Evolutionary conservation across 2,797 vertebrate genomes (phyloP), one percentile per base, ranked within the genome.

Genomic region (Amphiprion clarkii): DNA sequence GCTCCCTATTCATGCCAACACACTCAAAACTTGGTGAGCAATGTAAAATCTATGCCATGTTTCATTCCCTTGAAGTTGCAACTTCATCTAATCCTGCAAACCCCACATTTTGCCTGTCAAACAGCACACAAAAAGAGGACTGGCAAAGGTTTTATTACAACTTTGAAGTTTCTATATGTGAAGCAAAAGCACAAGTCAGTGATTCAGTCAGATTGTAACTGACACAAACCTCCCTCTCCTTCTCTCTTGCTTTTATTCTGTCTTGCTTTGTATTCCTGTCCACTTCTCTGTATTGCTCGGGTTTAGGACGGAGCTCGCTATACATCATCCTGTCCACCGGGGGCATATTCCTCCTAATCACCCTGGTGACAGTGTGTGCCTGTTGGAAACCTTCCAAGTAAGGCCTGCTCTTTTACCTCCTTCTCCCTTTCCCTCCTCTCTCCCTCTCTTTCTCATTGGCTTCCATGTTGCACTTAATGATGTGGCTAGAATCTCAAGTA

Each of bases 331-430:
- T 99, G 82, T 97, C 97, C 84, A 99, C 96, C 0, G 98, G 98
- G 0, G 97, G 98, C 79, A 99, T 99, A 92, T 99, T 99, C 90
- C 96, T 99, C 77, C 96, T 99, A 1, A 97, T 99, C 94, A 99
- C 98, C 82, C 90, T 99, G 96, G 98, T 99, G 92, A 99, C 98
- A 0, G 98, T 99, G 83, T 99, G 98, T 6, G 98, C 98, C 91
- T 99, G 98, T 92, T 99, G 98, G 98, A 99, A 98, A 88, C 98
- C 98, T 1, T 98, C 97, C 90, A 99, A 98, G 96, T 99, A 95
- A 25, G 95, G 92, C 67, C 57, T 60, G 51, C 59, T 76, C 59
- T 86, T 76, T 85, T 68, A 33, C 49, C 67, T 53, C 61, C 64
- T 27, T 48, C 25, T 27, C 29, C 23, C 23, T 57, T 13, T 67